Evolutionary conservation across 2,888 invertebrate species (phyloP), one percentile per base, ranked within the genome.

Genomic region (Drosophila acutilabella): DNA sequence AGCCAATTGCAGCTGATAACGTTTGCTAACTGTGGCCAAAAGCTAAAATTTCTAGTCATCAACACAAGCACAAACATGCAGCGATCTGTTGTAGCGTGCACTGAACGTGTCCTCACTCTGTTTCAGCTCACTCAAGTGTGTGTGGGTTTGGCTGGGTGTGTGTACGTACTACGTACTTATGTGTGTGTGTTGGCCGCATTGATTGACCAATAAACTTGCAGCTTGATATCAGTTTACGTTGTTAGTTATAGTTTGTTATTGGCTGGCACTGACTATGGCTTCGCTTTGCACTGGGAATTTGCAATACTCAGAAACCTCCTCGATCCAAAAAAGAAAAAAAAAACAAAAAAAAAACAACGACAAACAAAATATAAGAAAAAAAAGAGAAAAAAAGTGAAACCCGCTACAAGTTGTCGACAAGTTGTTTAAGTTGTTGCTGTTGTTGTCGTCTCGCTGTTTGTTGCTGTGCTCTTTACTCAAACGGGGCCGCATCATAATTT

Each of bases 131-230:
- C 23, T 23, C 23, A 40, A 4, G 14, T 45, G 42, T 54, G 54
- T 23, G 44, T 33, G 14, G 23, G 11, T 20, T n/a, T 45, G n/a
- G 2, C 30, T 30, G 30, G 30, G 30, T 30, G 30, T 30, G 30
- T 30, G 30, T 30, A 8, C 7, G 30, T 30, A 30, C 36, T 30
- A 8, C 7, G 30, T 30, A 30, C 36, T 11, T 36, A 62, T 52
- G 52, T 67, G 64, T 64, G 65, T 57, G 70, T 52, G 58, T 67
- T 59, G 40, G 75, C 73, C 64, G 57, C 54, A 64, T 77, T 72
- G 88, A 91, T 89, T 90, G 89, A 89, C 92, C 91, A 91, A 91
- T 91, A 91, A 91, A 91, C 88, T 86, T 86, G 83, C 87, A 90
- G 91, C 87, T 91, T 90, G 87, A 91, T 91, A 89, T 89, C 80